Evolutionary conservation across 2,113 vertebrate genomes (phyloP).

Genomic region (Percina caprodes): DNA sequence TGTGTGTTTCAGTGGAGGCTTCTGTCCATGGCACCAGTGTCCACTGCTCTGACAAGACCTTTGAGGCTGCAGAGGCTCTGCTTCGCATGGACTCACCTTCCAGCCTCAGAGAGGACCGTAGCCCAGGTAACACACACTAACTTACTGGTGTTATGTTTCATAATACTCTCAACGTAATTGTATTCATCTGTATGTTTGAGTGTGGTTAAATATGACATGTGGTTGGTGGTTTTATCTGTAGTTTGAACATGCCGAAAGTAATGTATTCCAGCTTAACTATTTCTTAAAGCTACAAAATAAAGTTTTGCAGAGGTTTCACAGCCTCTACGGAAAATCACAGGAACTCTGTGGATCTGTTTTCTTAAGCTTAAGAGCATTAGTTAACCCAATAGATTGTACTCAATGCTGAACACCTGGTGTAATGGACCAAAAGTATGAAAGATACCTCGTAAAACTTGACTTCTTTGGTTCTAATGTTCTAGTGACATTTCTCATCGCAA

Average conservation of each 20-base stretch:
- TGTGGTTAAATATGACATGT: not conserved
- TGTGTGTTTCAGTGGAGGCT: constrained; percentile 90
- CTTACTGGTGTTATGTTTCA: not conserved
- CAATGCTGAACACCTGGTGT: not conserved
- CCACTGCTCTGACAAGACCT: constrained; percentile 93
- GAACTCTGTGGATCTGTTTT: too few relatives aligned
- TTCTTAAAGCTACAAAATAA: not conserved
- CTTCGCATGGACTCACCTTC: constrained; percentile 98
- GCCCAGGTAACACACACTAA: constrained; percentile 78
- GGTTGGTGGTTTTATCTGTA: not conserved
- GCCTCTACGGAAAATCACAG: too few relatives aligned
- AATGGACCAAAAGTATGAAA: not conserved
- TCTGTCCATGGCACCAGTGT: constrained; percentile 92
- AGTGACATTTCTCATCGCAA: not conserved
- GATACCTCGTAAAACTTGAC: not conserved
- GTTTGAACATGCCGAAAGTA: not conserved
- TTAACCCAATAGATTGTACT: not conserved
- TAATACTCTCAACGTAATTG: not conserved
- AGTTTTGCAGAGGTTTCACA: not conserved
- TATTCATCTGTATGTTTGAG: not conserved
- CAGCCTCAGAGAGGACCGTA: constrained; percentile 90
- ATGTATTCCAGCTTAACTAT: not conserved
- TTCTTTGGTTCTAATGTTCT: not conserved
- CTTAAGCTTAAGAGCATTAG: not conserved
- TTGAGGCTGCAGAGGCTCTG: constrained; percentile 98